Evolutionary conservation across 1,140 invertebrate genomes (phyloP).

Genomic region (Anagrus nilaparvatae): DNA sequence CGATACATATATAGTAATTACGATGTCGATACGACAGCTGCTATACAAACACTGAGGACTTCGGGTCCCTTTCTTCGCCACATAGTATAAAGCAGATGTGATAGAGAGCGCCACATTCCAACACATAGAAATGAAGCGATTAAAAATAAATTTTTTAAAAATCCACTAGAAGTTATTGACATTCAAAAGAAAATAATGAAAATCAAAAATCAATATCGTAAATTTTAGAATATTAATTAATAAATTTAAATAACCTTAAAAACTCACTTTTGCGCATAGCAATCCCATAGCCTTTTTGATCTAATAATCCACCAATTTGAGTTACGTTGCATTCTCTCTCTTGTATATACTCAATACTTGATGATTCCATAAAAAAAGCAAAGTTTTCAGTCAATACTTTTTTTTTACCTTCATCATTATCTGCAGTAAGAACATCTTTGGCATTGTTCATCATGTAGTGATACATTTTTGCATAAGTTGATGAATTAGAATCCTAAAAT

Average conservation of each 20-base stretch:
- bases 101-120: too few species aligned
- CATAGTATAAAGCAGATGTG: too few species aligned
- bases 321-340: constrained; percentile 73
- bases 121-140: too few species aligned
- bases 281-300: constrained; percentile 82
- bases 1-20: too few species aligned
- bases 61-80: too few species aligned
- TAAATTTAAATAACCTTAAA: neutral
- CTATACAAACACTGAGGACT: too few species aligned
- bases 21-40: too few species aligned
- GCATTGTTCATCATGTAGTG: constrained; percentile 61
- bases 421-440: constrained; percentile 51
- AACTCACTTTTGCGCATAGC: constrained; percentile 67
- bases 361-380: constrained; percentile 84
- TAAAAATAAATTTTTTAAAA: too few species aligned
- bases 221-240: too few species aligned
- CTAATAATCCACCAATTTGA: constrained; percentile 67
- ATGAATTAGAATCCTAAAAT: constrained; percentile 54
- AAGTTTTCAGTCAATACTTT: constrained; percentile 52
- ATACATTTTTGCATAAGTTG: constrained; percentile 71
- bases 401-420: constrained; percentile 63
- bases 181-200: too few species aligned
- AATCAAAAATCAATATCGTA: too few species aligned
- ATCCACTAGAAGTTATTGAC: too few species aligned
- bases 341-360: constrained; percentile 72